Conservation (phyloP, 2,888 invertebrate species). For the Zonitis immaculata region DNA sequence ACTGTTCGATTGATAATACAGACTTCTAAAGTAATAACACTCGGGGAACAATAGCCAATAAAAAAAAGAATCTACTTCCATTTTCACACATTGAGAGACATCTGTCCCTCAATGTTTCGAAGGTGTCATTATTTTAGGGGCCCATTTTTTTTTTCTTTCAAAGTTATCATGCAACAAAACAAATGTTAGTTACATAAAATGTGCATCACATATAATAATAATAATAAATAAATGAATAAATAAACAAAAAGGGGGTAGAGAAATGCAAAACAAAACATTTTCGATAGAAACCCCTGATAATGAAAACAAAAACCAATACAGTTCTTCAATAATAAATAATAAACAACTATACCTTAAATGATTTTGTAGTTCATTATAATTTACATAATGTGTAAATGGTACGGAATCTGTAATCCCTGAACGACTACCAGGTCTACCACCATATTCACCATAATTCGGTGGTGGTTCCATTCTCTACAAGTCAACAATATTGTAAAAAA, state of each 20-base stretch:
- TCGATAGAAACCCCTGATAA: slow-evolving; percentile 24
- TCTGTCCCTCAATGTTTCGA: too few relatives aligned
- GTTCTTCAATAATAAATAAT: too few relatives aligned
- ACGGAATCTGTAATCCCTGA: slow-evolving; percentile 53
- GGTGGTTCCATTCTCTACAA: slow-evolving; percentile 16
- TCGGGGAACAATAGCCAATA: too few relatives aligned
- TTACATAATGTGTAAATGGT: slow-evolving; percentile 69
- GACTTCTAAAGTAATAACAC: too few relatives aligned
- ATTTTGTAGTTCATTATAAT: slow-evolving; percentile 80
- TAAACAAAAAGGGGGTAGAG: slow-evolving; percentile 5
- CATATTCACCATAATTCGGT: slow-evolving; percentile 45
- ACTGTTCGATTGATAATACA: too few relatives aligned
- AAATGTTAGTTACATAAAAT: slow-evolving; percentile 41
- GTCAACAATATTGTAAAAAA: too few relatives aligned
- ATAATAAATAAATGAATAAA: slow-evolving; percentile 3
- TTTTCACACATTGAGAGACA: too few relatives aligned
- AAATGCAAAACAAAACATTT: slow-evolving; percentile 8
- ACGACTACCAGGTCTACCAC: slow-evolving; percentile 53
- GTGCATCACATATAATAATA: slow-evolving; percentile 32
- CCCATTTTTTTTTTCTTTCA: not conserved
- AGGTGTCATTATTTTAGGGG: too few relatives aligned
- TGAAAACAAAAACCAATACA: slow-evolving; percentile 1
- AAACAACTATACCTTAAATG: slow-evolving; percentile 58
- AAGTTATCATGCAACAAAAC: slow-evolving; percentile 35
- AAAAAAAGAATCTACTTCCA: too few relatives aligned